Conservation (phyloP, 2,113 vertebrate genomes). For the Prietella phreatophila region DNA sequence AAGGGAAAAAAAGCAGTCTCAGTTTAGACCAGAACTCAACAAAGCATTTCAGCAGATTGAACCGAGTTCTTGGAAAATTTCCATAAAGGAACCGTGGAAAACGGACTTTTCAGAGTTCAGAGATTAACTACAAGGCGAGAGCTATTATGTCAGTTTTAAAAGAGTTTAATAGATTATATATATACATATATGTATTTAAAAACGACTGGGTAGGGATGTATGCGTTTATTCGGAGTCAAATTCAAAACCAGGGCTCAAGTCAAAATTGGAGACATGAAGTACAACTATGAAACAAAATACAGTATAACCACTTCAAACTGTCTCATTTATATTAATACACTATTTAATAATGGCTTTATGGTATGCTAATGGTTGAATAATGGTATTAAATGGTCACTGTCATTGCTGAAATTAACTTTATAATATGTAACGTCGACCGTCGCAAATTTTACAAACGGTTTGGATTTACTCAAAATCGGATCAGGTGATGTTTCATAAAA, state of each 20-base stretch:
- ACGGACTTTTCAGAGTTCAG: not conserved
- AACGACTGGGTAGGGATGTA: not conserved
- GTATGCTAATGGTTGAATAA: not conserved
- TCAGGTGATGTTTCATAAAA: not conserved
- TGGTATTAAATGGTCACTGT: not conserved
- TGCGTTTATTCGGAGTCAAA: not conserved
- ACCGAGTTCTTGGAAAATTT: not conserved
- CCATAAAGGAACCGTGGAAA: not conserved
- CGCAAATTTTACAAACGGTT: not conserved
- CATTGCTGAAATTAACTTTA: not conserved
- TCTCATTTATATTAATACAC: not conserved
- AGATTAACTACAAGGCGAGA: not conserved
- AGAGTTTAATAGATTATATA: not conserved
- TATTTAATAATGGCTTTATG: not conserved
- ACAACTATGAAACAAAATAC: too few species aligned
- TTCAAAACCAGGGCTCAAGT: not conserved
- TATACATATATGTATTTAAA: not conserved
- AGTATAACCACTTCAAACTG: too few species aligned
- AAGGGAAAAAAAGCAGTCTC: not conserved
- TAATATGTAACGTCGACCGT: not conserved
- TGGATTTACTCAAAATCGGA: not conserved
- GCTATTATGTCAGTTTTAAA: not conserved
- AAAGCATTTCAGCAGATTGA: not conserved
- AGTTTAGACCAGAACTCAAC: not conserved
- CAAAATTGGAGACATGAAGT: not conserved